These are phyloP conservation scores for Drosophila tanythrix DNA, from an alignment of 2,888 invertebrate species.

Conservation along the genomic window DNA sequence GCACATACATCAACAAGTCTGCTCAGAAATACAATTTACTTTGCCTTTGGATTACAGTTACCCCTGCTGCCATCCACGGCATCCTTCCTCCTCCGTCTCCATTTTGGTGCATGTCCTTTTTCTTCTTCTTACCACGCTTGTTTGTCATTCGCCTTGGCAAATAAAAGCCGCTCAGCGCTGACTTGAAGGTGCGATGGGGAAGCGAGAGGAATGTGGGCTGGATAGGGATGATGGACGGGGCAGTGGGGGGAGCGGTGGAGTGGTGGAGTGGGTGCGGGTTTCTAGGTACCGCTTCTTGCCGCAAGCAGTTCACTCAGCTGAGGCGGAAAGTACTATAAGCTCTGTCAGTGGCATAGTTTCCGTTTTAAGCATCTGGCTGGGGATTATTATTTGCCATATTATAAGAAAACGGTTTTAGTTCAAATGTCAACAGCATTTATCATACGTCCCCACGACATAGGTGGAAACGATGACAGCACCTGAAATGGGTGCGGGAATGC, in stretches of 20 bases:
- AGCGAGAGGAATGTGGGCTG: neutral
- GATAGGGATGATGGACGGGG: neutral
- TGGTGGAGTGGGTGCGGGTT: neutral
- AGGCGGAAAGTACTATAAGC: constrained; percentile 79
- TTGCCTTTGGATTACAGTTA: constrained; percentile 73
- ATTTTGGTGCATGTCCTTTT: constrained; percentile 37
- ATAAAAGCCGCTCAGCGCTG: constrained; percentile 64
- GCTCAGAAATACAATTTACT: constrained; percentile 79
- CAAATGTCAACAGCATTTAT: constrained; percentile 79
- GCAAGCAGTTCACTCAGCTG: constrained; percentile 75
- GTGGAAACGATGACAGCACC: constrained; percentile 23
- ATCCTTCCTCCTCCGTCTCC: neutral
- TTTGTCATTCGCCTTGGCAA: constrained; percentile 78
- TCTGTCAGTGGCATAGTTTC: constrained; percentile 79
- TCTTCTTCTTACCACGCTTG: constrained; percentile 52
- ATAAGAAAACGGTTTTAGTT: constrained; percentile 79
- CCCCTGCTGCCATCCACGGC: constrained; percentile 3
- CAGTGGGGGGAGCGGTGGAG: neutral
- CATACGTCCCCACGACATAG: constrained; percentile 41
- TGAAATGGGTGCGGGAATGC: constrained; percentile 4
- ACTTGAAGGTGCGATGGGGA: constrained; percentile 24
- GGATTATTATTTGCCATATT: constrained; percentile 81
- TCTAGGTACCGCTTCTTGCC: constrained; percentile 46
- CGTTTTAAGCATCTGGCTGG: constrained; percentile 74
- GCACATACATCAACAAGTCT: constrained; percentile 74